A percentile compares a stretch with the other conserved stretches of the same genome.
phyloP scores from a whole-genome alignment of 2,113 vertebrate genomes.

The Lamprologus sp. region DNA sequence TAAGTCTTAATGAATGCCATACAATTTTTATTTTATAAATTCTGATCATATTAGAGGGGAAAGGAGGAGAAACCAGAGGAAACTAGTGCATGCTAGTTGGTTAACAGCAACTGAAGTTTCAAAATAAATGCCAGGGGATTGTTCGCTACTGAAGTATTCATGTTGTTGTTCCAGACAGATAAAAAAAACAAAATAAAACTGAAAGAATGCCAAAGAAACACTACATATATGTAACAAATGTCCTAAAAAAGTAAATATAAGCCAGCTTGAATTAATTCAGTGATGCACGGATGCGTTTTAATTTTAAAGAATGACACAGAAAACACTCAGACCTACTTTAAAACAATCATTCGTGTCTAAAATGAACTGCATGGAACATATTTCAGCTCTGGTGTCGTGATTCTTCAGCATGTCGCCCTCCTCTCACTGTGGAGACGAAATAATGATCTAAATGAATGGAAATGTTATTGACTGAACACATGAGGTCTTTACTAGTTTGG shows the following conservation, averaged over 20 bases:
- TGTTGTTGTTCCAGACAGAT: not conserved
- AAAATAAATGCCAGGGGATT: not conserved
- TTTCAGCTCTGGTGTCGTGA: not conserved
- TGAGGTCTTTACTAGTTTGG: not conserved
- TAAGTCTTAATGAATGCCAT: not conserved
- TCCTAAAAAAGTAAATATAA: not conserved
- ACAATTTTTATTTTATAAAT: not conserved
- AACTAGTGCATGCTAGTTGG: not conserved
- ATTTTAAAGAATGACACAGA: not conserved
- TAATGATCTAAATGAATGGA: not conserved
- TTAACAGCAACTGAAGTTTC: not conserved
- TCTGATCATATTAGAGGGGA: not conserved
- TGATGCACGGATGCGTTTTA: not conserved
- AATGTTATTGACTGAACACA: not conserved
- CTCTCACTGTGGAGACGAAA: not conserved
- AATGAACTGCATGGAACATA: not conserved
- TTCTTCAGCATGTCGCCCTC: not conserved
- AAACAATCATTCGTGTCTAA: not conserved
- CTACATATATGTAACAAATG: not conserved
- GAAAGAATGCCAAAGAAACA: not conserved
- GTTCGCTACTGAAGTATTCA: not conserved
- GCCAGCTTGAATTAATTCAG: not conserved
- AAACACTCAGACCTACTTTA: not conserved
- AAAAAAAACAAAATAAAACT: not conserved
- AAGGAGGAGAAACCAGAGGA: not conserved